These are phyloP conservation scores for Cryptocephalus primarius DNA, from an alignment of 2,888 invertebrate species.

Conservation along the genomic window DNA sequence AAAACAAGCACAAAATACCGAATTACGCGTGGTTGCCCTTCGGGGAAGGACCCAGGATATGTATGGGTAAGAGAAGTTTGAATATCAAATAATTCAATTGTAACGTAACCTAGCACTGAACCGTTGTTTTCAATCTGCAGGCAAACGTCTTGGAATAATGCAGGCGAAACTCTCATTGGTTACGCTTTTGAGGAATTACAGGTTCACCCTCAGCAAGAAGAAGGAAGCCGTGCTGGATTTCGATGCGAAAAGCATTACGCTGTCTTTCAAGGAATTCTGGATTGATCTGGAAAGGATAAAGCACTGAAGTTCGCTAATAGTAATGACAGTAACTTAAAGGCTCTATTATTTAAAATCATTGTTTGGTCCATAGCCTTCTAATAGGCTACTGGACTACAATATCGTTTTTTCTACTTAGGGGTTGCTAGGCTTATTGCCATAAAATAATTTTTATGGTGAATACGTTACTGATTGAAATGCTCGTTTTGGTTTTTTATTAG, in stretches of 20 bases:
- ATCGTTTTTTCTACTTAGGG: too few species aligned
- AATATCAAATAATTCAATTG: neutral
- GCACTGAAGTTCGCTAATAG: too few species aligned
- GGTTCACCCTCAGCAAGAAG: neutral
- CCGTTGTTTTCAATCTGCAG: neutral
- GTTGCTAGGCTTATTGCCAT: too few species aligned
- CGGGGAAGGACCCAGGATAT: slow-evolving; percentile 11
- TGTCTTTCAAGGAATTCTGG: neutral
- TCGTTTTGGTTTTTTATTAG: too few species aligned
- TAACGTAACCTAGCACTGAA: too few species aligned
- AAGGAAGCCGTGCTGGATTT: neutral
- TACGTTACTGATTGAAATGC: too few species aligned
- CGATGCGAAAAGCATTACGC: neutral
- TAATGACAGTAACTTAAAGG: too few species aligned
- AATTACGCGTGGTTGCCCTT: slow-evolving; percentile 9
- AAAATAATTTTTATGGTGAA: too few species aligned
- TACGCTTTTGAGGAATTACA: neutral
- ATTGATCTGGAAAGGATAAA: neutral
- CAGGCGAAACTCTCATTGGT: neutral
- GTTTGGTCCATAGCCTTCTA: too few species aligned
- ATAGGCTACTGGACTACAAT: too few species aligned
- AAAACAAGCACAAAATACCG: slow-evolving; percentile 4
- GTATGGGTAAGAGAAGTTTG: slow-evolving; percentile 6
- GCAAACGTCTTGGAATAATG: neutral
- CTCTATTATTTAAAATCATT: too few species aligned